Percentiles rank a stretch among this genome's conserved stretches.
These are phyloP conservation scores for Pinctada fucata DNA, from an alignment of 2,888 invertebrate species.

Conservation along the genomic window DNA sequence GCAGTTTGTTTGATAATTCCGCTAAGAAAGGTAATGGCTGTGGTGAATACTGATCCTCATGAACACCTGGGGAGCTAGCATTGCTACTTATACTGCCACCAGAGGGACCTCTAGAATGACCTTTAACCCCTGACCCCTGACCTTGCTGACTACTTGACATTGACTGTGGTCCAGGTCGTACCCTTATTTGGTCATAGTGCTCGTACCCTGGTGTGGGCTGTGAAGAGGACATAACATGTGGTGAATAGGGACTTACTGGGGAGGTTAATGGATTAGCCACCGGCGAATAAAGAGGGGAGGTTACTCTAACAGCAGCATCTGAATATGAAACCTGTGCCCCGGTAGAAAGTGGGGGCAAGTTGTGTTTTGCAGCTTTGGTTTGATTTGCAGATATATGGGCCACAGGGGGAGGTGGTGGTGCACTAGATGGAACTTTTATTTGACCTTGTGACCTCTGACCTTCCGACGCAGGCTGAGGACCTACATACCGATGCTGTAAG, in stretches of 20 bases:
- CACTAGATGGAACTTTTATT: constrained; percentile 24
- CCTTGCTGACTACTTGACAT: constrained; percentile 9
- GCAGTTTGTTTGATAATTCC: constrained; percentile 56
- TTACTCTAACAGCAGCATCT: constrained; percentile 3
- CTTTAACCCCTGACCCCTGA: constrained; percentile 11
- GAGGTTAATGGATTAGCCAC: constrained; percentile 18
- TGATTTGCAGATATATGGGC: constrained; percentile 22
- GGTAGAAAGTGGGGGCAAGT: constrained; percentile 37
- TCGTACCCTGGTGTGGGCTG: constrained; percentile 12
- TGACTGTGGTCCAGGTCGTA: constrained; percentile 26
- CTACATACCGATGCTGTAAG: constrained; percentile 38
- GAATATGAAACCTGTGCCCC: constrained; percentile 19
- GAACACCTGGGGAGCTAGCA: constrained; percentile 26
- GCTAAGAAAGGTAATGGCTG: constrained; percentile 64
- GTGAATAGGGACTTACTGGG: constrained; percentile 15
- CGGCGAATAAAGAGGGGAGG: constrained; percentile 28
- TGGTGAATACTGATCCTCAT: constrained; percentile 49
- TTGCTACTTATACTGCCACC: constrained; percentile 33
- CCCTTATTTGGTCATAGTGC: constrained; percentile 29
- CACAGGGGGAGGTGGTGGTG: constrained; percentile 22
- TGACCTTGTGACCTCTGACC: constrained; percentile 9
- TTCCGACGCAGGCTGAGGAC: constrained; percentile 20
- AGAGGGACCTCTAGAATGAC: constrained; percentile 18
- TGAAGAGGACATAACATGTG: constrained; percentile 18
- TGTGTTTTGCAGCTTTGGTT: constrained; percentile 29